phyloP scores from a whole-genome alignment of 2,797 vertebrate species.

The Bradypodion ventrale region DNA sequence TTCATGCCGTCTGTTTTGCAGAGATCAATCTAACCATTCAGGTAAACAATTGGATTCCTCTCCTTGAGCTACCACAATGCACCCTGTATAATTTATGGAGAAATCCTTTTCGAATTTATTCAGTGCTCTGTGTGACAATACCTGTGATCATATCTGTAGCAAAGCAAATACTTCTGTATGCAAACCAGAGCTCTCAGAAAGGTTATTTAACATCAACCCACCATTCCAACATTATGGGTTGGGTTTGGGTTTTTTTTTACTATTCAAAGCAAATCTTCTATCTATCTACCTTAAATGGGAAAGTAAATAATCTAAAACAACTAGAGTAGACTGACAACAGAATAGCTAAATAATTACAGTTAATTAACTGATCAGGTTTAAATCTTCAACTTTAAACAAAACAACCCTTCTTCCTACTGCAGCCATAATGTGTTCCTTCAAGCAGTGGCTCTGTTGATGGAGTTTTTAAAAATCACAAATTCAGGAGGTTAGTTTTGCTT shows the following conservation, averaged over 20 bases:
- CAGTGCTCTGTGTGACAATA: neutral
- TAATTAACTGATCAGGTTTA: neutral
- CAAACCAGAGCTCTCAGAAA: neutral
- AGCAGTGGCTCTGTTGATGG: neutral
- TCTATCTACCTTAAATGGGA: neutral
- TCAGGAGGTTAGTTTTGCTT: neutral
- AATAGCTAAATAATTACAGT: neutral
- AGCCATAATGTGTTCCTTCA: too few relatives aligned
- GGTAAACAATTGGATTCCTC: neutral
- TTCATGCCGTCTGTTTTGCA: neutral
- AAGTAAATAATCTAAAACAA: neutral
- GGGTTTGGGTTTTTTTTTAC: too few relatives aligned
- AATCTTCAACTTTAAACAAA: too few relatives aligned
- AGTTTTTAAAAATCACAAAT: neutral
- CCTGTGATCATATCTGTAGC: neutral
- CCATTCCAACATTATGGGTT: too few relatives aligned
- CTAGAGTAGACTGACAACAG: neutral
- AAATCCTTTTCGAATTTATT: slow-evolving; percentile 3
- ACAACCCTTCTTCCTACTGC: too few relatives aligned
- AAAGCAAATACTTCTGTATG: neutral
- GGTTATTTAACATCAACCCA: slow-evolving; percentile 13
- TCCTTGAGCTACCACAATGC: neutral
- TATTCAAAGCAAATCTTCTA: neutral
- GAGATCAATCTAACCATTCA: slow-evolving; percentile 18
- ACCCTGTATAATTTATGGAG: neutral